Evolutionary conservation across 2,113 vertebrate species (phyloP), one percentile per base, ranked within the genome.

Genomic region (Atrichornis clamosus): DNA sequence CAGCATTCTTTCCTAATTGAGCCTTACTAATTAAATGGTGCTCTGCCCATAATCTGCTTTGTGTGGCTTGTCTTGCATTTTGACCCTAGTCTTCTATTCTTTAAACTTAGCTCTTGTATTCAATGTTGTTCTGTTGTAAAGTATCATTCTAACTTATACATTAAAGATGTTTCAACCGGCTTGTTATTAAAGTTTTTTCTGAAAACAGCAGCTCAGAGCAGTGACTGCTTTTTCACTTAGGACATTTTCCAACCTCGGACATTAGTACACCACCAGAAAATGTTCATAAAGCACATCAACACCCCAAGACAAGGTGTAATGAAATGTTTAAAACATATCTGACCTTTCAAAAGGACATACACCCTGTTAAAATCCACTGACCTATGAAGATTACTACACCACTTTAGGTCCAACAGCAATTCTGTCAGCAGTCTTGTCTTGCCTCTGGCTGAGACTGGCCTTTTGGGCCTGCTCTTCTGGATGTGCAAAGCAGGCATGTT

Each of bases 321-420:
- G 60, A 80, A 96, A 95, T 67, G 72, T 93, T 90, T 96, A 96
- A 97, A 96, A 93, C 78, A 65, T 44, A 85, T 20, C 75, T 93
- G 94, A 96, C 94, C 92, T 97, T 96, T 97, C 60, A 76, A 96
- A 97, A 96, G 90, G 93, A 94, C 90, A 91, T 4, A n/a, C 11
- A 84, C 65, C 62, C 55, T 77, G 84, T 93, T 96, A 97, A 95
- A 95, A 90, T 90, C 62, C 91, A 73, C 89, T 87, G 84, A 95
- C 84, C 69, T 94, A 93, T 76, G 62, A 70, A 95, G 86, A 93
- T 91, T 86, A 96, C 81, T 60, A 65, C 52, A 70, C 53, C 28
- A 69, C 64, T 82, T 85, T 4, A 86, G 52, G 68, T 81, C 44
- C 62, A 90, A 56, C 11, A 8, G 92, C 74, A 95, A 77, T 93